phyloP scores from a whole-genome alignment of 2,888 invertebrate species.

The Craniophora ligustri region DNA sequence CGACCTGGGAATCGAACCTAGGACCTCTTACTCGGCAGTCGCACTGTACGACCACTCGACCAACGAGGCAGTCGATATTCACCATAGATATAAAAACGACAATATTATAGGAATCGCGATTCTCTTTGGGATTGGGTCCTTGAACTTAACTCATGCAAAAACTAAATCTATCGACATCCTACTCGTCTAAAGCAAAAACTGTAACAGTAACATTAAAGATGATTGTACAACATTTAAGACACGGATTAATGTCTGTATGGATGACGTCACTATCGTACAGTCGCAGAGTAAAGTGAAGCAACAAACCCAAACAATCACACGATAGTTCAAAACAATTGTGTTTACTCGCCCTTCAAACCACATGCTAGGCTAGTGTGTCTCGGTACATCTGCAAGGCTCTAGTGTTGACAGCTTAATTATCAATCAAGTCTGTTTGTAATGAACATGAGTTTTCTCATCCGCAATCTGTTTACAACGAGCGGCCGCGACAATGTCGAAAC shows the following conservation, averaged over 20 bases:
- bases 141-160: constrained; percentile 22
- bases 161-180: constrained; percentile 29
- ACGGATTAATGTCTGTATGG: constrained; percentile 30
- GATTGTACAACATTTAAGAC: constrained; percentile 34
- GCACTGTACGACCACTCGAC: too few relatives aligned
- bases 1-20: too few relatives aligned
- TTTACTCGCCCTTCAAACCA: constrained; percentile 65
- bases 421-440: constrained; percentile 55
- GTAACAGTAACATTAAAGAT: constrained; percentile 32
- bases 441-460: constrained; percentile 60
- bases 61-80: too few relatives aligned
- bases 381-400: constrained; percentile 61
- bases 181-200: constrained; percentile 29
- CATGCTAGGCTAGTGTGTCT: constrained; percentile 53
- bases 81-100: too few relatives aligned
- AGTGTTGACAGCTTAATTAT: constrained; percentile 72
- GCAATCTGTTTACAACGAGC: constrained; percentile 37
- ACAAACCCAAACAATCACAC: constrained; percentile 73
- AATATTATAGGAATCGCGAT: too few relatives aligned
- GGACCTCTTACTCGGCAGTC: too few relatives aligned
- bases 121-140: too few relatives aligned
- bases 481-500: constrained; percentile 43
- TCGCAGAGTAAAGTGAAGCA: constrained; percentile 55
- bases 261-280: constrained; percentile 52
- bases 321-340: constrained; percentile 57